Conservation (phyloP, 2,113 vertebrate species). For the Ellobius talpinus region DNA sequence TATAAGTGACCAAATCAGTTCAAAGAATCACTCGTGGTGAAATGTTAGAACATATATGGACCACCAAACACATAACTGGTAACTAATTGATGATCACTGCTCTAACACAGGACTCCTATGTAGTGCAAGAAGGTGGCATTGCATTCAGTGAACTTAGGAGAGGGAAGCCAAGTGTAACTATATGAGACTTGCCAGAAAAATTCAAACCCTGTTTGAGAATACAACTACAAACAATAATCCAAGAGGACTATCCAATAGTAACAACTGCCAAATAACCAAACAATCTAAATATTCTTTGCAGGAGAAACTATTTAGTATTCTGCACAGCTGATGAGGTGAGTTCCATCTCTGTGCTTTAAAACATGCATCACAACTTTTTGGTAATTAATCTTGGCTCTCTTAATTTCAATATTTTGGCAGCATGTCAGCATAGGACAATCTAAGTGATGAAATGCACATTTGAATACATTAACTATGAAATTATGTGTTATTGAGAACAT, state of each 20-base stretch:
- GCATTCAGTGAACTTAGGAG: neutral
- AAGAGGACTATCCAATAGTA: neutral
- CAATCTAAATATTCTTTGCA: conserved; percentile 6
- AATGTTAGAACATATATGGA: neutral
- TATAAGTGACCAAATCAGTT: conserved; percentile 12
- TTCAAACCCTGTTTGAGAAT: neutral
- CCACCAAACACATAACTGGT: neutral
- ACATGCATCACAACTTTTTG: neutral
- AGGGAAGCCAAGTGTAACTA: neutral
- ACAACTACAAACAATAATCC: neutral
- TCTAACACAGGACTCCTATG: neutral
- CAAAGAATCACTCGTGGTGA: neutral
- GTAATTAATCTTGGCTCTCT: neutral
- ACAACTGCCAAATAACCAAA: conserved; percentile 26
- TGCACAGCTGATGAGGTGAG: neutral
- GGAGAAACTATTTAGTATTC: neutral
- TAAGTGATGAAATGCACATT: neutral
- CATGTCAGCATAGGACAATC: neutral
- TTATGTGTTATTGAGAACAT: neutral
- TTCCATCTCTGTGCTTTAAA: conserved; percentile 13
- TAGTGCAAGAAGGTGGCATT: neutral
- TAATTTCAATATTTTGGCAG: neutral
- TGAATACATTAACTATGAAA: neutral
- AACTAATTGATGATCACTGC: neutral
- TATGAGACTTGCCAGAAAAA: neutral